Percentiles rank a stretch among this genome's conserved stretches.
Conservation (phyloP, 1,140 invertebrate species). For the Tetragnatha versicolor region DNA sequence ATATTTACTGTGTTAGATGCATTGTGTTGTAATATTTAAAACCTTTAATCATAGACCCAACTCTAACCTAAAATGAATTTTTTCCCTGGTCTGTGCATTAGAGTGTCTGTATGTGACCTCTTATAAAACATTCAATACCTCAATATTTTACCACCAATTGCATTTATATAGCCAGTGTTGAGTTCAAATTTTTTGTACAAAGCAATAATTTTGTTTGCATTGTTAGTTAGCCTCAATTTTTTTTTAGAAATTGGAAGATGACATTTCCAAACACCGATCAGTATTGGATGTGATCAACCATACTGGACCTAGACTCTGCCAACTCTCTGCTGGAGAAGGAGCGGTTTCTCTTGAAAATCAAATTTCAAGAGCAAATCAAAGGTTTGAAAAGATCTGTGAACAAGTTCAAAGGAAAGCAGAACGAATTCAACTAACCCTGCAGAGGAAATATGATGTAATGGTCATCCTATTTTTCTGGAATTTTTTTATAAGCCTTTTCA, state of each 20-base stretch:
- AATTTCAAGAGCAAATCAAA: constrained; percentile 87
- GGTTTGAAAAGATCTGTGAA: constrained; percentile 93
- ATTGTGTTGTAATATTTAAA: too few species aligned
- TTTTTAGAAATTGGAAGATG: constrained; percentile 74
- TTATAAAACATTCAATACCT: too few species aligned
- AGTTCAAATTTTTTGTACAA: neutral
- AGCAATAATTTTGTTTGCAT: neutral
- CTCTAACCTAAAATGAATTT: too few species aligned
- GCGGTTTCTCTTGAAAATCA: constrained; percentile 90
- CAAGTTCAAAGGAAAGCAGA: constrained; percentile 94
- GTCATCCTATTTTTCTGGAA: neutral
- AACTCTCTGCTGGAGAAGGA: constrained; percentile 86
- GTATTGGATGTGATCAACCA: constrained; percentile 88
- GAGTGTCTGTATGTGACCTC: too few species aligned
- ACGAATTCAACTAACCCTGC: constrained; percentile 88
- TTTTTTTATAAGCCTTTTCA: neutral
- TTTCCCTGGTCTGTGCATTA: too few species aligned
- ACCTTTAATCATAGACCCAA: too few species aligned
- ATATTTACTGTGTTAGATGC: too few species aligned
- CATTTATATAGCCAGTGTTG: neutral
- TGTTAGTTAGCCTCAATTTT: too few species aligned
- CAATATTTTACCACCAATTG: too few species aligned
- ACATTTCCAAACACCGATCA: constrained; percentile 79
- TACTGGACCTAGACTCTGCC: constrained; percentile 88
- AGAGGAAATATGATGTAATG: constrained; percentile 66